Base-by-base conservation (phyloP, 2,888 invertebrate species). In the Lasioglossum calceatum region DNA sequence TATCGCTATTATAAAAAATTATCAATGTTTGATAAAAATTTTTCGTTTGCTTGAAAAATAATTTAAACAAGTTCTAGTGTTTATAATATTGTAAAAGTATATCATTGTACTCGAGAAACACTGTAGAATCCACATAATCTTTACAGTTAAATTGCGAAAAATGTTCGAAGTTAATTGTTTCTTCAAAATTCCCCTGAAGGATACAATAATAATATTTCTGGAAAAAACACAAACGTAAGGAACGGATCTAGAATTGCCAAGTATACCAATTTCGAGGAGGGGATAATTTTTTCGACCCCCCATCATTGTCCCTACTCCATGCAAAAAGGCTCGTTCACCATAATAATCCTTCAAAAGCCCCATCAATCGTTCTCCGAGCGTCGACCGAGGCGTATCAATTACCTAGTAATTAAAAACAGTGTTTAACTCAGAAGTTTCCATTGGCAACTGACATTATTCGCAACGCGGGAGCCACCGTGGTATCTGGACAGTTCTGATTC, bases 401-500 rank as follows among this genome's bases (percentile, higher is more conserved):
- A 12, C 8, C 2, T 27, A 4, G 10, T 61, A n/a, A 27, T 61
- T 61, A 61, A 61, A 64, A 64, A 32, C 27, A 32, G 27, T 16
- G 61, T 64, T n/a, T 1, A 27, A 27, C 61, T 27, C n/a, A 14
- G 2, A 12, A n/a, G 27, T 61, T 61, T 27, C 27, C 61, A 61
- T 61, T 12, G 61, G 14, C 14, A 61, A 61, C 4, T 61, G 14
- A 61, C 27, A 14, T 27, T 64, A 32, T 36, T 27, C 16, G 64
- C 19, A 7, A 64, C 27, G 7, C 7, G 64, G 19, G 16, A 32
- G 16, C 32, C n/a, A 10, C 1, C 27, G 4, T 27, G 4, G 61
- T 61, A 61, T 19, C 64, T 32, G 64, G 32, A 64, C 64, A 64
- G 64, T 64, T 64, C 64, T 64, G 64, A 64, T 64, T 64, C 64